Conservation (phyloP, 2,797 vertebrate genomes). For the Girardinus metallicus region DNA sequence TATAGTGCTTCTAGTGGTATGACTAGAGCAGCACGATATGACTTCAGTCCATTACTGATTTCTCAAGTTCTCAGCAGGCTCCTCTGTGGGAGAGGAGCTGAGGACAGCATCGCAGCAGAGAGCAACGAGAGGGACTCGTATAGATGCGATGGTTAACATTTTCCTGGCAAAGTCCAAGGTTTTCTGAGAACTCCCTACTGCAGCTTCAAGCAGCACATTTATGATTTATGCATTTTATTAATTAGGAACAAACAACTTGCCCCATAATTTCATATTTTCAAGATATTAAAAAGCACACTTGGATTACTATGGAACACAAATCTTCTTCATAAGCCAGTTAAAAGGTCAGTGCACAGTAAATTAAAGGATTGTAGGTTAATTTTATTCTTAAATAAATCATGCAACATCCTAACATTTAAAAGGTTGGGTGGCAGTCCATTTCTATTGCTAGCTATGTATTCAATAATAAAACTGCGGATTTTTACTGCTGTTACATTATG, state of each 20-base stretch:
- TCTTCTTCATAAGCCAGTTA: not conserved
- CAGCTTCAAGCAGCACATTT: not conserved
- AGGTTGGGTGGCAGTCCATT: not conserved
- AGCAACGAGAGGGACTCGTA: too few relatives aligned
- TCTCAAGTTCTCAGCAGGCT: too few relatives aligned
- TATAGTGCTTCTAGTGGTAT: too few relatives aligned
- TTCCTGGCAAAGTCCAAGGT: too few relatives aligned
- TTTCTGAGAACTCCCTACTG: not conserved
- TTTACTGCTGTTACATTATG: not conserved
- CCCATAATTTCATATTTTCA: not conserved
- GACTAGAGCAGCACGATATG: too few relatives aligned
- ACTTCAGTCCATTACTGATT: too few relatives aligned
- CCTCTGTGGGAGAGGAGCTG: too few relatives aligned
- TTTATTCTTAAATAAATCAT: not conserved
- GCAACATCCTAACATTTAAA: not conserved
- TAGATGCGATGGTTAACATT: too few relatives aligned
- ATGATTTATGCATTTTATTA: not conserved
- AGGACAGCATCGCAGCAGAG: too few relatives aligned
- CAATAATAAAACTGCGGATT: not conserved
- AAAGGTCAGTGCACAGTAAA: not conserved
- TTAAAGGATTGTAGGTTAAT: not conserved
- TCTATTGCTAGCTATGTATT: not conserved
- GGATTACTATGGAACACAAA: not conserved
- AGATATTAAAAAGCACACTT: not conserved
- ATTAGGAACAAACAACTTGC: not conserved